Conservation (phyloP, 1,140 invertebrate genomes). For the Choristoneura fumiferana region DNA sequence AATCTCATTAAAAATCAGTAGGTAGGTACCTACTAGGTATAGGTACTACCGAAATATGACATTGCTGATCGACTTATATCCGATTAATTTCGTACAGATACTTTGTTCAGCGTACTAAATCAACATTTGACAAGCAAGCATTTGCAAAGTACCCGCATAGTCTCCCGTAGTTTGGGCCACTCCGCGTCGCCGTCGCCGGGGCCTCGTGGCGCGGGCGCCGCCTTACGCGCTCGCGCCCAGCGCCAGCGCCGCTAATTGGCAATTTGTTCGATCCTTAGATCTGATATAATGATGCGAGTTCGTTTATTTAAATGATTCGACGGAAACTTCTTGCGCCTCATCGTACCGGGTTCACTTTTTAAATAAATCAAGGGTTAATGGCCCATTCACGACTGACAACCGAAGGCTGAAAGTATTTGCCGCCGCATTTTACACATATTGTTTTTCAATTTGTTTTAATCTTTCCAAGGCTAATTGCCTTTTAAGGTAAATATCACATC, state of each 20-base stretch:
- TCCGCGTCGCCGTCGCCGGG: no score
- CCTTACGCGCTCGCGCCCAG: slow-evolving; percentile 39
- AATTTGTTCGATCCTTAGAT: slow-evolving; percentile 77
- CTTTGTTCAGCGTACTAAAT: no score
- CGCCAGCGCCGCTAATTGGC: slow-evolving; percentile 65
- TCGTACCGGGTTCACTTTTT: slow-evolving; percentile 33
- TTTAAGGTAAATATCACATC: slow-evolving; percentile 9
- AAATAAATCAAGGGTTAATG: slow-evolving; percentile 42
- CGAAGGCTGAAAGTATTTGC: slow-evolving; percentile 30
- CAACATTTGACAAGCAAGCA: no score
- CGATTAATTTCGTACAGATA: no score
- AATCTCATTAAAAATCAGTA: no score
- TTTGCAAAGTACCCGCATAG: no score
- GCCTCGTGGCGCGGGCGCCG: slow-evolving; percentile 21
- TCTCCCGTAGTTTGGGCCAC: no score
- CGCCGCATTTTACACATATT: slow-evolving; percentile 29
- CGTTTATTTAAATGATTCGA: slow-evolving; percentile 78
- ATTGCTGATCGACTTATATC: no score
- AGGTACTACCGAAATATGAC: no score
- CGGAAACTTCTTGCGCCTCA: slow-evolving; percentile 59
- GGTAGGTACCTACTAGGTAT: no score
- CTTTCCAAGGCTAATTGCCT: slow-evolving; percentile 7
- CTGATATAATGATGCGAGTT: slow-evolving; percentile 76
- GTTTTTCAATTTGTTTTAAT: slow-evolving; percentile 30
- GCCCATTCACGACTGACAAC: slow-evolving; percentile 29